These are phyloP conservation scores for Phenganax subtilis DNA, from an alignment of 92 coral and sea anemone species.

Conservation along the genomic window DNA sequence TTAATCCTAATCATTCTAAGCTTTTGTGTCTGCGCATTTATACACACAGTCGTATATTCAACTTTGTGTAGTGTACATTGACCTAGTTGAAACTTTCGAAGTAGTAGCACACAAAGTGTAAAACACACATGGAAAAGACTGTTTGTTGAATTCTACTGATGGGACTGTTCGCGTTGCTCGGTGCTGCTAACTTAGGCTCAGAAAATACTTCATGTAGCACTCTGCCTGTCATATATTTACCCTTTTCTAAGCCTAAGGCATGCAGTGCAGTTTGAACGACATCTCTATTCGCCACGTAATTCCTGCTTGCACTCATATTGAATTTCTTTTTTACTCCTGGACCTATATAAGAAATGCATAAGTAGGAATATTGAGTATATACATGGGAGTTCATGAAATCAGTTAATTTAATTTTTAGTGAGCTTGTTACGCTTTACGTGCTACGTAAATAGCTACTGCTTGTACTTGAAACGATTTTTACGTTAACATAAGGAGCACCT, in stretches of 20 bases:
- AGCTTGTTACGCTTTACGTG: no score
- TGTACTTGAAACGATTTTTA: no score
- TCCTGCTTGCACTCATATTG: constrained; percentile 29
- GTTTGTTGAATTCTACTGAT: not conserved
- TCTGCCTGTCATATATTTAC: constrained; percentile 38
- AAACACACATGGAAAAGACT: not conserved
- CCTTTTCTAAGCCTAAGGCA: constrained; percentile 35
- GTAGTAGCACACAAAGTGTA: not conserved
- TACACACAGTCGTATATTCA: no score
- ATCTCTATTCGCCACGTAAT: constrained; percentile 36
- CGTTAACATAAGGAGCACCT: no score
- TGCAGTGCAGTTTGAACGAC: constrained; percentile 36
- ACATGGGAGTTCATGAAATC: not conserved
- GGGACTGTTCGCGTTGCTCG: not conserved
- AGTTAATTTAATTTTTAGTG: no score
- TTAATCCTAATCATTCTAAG: not conserved
- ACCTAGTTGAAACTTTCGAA: not conserved
- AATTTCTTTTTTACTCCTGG: constrained; percentile 30
- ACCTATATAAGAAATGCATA: constrained; percentile 16
- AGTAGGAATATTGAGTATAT: not conserved
- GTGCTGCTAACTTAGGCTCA: not conserved
- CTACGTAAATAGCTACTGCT: no score
- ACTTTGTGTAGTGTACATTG: no score
- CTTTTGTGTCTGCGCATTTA: no score
- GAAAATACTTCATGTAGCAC: constrained; percentile 25